phyloP scores from a whole-genome alignment of 53 echinoderm and acorn worm species.

The Hippasteria phrygiana region DNA sequence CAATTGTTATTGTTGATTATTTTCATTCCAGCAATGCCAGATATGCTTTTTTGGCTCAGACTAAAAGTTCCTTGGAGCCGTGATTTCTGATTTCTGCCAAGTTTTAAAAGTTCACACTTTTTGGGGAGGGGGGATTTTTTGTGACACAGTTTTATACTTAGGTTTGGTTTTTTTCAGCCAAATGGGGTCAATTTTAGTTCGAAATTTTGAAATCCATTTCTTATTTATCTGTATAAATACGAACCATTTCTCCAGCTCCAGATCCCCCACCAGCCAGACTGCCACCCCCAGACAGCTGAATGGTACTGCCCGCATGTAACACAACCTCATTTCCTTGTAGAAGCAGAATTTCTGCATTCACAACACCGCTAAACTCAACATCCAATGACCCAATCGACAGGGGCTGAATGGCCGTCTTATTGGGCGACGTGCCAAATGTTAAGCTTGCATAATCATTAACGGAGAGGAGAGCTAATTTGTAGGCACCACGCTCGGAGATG shows the following conservation, averaged over 20 bases:
- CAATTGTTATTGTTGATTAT: too few relatives aligned
- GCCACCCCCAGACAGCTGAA: conserved; percentile 84
- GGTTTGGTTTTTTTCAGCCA: too few relatives aligned
- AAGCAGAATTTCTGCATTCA: conserved; percentile 57
- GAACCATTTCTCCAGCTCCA: conserved; percentile 77
- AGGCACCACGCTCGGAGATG: conserved; percentile 82
- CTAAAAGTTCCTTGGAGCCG: too few relatives aligned
- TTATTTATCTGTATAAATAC: background rate
- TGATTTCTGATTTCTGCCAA: too few relatives aligned
- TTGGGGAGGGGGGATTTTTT: too few relatives aligned
- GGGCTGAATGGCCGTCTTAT: conserved; percentile 15
- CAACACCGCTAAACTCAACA: conserved; percentile 73
- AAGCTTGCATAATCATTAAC: conserved; percentile 76
- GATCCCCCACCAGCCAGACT: conserved; percentile 52
- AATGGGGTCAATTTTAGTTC: too few relatives aligned
- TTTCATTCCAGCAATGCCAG: too few relatives aligned
- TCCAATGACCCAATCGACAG: conserved; percentile 83
- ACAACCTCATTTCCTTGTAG: conserved; percentile 79
- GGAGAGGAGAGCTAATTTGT: conserved; percentile 78
- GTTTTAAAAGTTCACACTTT: too few relatives aligned
- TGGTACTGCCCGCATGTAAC: conserved; percentile 81
- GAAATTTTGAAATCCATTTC: too few relatives aligned
- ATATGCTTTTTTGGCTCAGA: too few relatives aligned
- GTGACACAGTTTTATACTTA: too few relatives aligned
- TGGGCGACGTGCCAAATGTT: conserved; percentile 49